A percentile compares a stretch with the other conserved stretches of the same genome.
These are phyloP conservation scores for Chamaetylas fuelleborni DNA, from an alignment of 2,113 vertebrate species.

Conservation along the genomic window DNA sequence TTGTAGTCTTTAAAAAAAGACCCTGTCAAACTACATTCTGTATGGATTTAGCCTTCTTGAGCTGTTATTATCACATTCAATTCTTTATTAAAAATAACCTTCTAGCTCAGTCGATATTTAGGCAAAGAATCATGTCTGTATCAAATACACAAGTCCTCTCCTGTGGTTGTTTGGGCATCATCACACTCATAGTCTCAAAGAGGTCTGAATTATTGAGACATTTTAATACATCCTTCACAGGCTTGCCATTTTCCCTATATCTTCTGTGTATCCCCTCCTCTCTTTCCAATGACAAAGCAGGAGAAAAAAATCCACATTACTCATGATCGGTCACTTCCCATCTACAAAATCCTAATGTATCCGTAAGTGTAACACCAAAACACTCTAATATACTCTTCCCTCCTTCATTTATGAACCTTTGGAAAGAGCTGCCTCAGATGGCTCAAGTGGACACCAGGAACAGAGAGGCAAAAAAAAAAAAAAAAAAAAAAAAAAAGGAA, in stretches of 20 bases:
- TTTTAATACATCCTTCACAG: not conserved
- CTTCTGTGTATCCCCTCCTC: not conserved
- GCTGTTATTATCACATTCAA: not conserved
- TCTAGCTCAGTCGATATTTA: not conserved
- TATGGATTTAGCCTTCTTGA: not conserved
- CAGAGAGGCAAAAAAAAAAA: rapidly evolving
- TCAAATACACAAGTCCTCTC: not conserved
- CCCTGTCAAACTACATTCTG: not conserved
- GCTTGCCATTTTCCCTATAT: not conserved
- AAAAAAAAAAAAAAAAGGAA: too few relatives aligned
- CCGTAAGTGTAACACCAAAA: not conserved
- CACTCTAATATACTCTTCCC: not conserved
- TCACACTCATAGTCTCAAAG: not conserved
- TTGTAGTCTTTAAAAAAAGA: not conserved
- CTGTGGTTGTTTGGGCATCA: not conserved
- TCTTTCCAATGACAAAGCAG: not conserved
- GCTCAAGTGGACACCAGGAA: not conserved
- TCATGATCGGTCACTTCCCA: not conserved
- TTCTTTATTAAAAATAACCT: not conserved
- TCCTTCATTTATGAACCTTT: not conserved
- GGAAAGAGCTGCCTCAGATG: not conserved
- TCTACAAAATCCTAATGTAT: not conserved
- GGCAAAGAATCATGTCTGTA: not conserved
- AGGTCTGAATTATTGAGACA: not conserved
- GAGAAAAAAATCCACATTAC: not conserved